Evolutionary conservation across 2,888 invertebrate species (phyloP), one percentile per base, ranked within the genome.

Genomic region (Phaedon cochleariae): DNA sequence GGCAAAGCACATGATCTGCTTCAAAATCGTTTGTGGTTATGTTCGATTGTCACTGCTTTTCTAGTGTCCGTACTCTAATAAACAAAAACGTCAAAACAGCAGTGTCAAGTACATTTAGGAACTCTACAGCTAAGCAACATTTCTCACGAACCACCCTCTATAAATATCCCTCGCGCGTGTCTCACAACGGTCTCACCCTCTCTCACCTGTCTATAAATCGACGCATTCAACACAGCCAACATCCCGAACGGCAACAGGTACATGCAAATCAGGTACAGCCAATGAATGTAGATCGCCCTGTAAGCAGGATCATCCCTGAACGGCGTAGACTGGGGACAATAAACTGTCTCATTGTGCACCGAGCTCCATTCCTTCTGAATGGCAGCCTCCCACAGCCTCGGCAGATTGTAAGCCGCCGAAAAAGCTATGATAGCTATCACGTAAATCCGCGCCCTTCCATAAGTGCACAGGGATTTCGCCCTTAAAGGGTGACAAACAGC

Each of bases 231-330:
- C 68, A 94, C 90, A 52, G 96, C 94, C 74, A 98, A 87, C 69
- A 93, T 90, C 61, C 91, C 86, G 83, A 98, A 95, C 2, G 98
- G 98, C 75, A 98, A 88, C 76, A 96, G 89, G 84, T 97, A 97
- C 89, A 97, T 95, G 76, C 97, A 92, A 70, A 97, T 88, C 77
- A 98, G 89, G 84, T 98, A 97, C 85, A 96, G 87, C 93, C 97
- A 97, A 81, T 96, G 92, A 70, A 96, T 94, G 85, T 98, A 98
- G 46, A 97, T 87, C 41, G 90, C 89, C 65, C 93, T 90, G 85
- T 97, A 97, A 0, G 88, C 83, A 21, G 86, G 85, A 80, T 94
- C 89, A 67, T 87, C 87, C 68, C 95, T 88, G 71, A 93, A 82
- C 17, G 85, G 82, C 59, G 94, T 90, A 9, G 92, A 90, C 12